Evolutionary conservation across 2,888 invertebrate species (phyloP).

Genomic region (Pinctada fucata): DNA sequence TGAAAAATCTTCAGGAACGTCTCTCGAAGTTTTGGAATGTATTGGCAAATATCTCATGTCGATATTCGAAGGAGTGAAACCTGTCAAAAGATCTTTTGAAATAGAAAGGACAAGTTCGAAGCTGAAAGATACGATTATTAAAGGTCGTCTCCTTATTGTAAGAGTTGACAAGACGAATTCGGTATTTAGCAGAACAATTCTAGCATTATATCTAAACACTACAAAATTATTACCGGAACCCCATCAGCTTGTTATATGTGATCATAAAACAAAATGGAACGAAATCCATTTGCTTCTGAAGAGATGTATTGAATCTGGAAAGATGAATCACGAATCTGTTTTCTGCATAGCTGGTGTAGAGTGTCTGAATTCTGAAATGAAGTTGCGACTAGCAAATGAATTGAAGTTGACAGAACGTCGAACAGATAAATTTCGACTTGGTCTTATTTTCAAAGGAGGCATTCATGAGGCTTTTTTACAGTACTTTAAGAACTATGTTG

Average conservation of each 20-base stretch:
- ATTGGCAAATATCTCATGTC: conserved; percentile 40
- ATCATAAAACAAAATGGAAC: conserved; percentile 48
- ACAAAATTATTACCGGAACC: conserved; percentile 51
- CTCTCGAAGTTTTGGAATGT: conserved; percentile 7
- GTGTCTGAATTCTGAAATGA: conserved; percentile 48
- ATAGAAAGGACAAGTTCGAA: conserved; percentile 14
- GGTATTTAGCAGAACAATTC: conserved; percentile 37
- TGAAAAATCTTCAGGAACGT: conserved; percentile 11
- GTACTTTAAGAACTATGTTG: conserved; percentile 33
- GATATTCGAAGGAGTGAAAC: conserved; percentile 28
- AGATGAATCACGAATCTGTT: conserved; percentile 13
- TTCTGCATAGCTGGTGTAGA: conserved; percentile 57
- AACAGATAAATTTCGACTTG: conserved; percentile 20
- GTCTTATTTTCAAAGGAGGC: conserved; percentile 54
- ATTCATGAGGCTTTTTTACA: conserved; percentile 52
- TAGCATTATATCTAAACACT: conserved; percentile 51
- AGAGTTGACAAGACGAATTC: not conserved
- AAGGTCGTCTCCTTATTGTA: not conserved
- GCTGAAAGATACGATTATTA: not conserved
- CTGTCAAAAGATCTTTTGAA: conserved; percentile 28
- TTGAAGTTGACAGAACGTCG: conserved; percentile 38
- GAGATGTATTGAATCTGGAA: conserved; percentile 42
- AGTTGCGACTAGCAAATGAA: conserved; percentile 45
- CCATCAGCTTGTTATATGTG: conserved; percentile 54
- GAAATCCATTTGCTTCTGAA: conserved; percentile 50